Conservation (phyloP, 2,797 vertebrate species). For the Myoxocephalus aenaeus region DNA sequence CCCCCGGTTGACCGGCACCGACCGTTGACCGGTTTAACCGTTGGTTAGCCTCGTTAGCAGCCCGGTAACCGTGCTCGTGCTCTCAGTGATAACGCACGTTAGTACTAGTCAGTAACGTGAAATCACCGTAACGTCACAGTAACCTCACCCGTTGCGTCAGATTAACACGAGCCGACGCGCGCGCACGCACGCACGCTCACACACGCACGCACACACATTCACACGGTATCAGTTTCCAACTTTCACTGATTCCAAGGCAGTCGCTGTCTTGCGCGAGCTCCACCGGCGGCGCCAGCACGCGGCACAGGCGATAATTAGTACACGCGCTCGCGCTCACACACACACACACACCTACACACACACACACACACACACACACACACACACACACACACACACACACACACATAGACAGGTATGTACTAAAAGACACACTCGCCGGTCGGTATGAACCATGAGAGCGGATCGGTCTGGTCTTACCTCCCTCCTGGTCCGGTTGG, state of each 20-base stretch:
- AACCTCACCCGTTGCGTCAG: constrained; percentile 73
- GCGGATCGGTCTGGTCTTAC: constrained; percentile 79
- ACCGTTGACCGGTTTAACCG: constrained; percentile 29
- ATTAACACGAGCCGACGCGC: constrained; percentile 35
- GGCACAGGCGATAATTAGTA: constrained; percentile 61
- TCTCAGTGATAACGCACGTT: constrained; percentile 11
- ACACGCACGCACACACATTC: not conserved
- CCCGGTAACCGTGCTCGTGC: constrained; percentile 22
- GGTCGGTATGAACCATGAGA: constrained; percentile 39
- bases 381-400: constrained; percentile 10
- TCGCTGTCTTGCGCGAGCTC: constrained; percentile 46
- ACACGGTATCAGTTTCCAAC: constrained; percentile 65
- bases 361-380: not conserved
- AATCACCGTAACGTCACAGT: constrained; percentile 69
- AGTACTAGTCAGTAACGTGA: constrained; percentile 21
- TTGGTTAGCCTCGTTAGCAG: constrained; percentile 47
- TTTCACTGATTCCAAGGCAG: constrained; percentile 62
- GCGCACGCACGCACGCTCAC: constrained; percentile 11
- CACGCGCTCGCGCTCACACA: constrained; percentile 2
- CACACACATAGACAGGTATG: constrained; percentile 14
- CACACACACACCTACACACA: constrained; percentile 5
- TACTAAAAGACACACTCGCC: constrained; percentile 24
- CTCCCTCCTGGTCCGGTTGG: constrained; percentile 95
- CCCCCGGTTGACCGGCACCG: not conserved
- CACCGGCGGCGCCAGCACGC: constrained; percentile 55